A percentile compares a stretch with the other conserved stretches of the same genome.
These are phyloP conservation scores for Sphecodes monilicornis DNA, from an alignment of 2,888 invertebrate species.

Conservation along the genomic window DNA sequence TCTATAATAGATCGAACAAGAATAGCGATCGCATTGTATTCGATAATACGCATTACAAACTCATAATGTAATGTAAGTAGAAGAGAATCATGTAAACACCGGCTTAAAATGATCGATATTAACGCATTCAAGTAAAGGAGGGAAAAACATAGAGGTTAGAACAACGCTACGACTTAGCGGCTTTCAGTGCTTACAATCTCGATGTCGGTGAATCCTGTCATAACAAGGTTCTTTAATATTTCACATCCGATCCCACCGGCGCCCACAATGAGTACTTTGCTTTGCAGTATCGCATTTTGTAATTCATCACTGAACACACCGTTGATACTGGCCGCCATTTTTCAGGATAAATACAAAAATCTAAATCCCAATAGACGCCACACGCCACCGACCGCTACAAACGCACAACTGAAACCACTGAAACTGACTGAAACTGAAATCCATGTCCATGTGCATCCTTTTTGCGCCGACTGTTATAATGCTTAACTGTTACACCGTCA, in stretches of 20 bases:
- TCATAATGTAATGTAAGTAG: neutral
- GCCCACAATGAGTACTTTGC: conserved; percentile 95
- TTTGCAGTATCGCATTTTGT: conserved; percentile 88
- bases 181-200: conserved; percentile 92
- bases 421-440: neutral
- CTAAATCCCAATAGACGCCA: neutral
- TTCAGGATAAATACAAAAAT: conserved; percentile 52
- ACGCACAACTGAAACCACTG: neutral
- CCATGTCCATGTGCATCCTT: neutral
- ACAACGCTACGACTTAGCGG: neutral
- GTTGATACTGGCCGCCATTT: conserved; percentile 89
- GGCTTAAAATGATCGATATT: conserved; percentile 8
- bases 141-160: conserved; percentile 45
- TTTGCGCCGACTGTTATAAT: neutral
- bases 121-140: conserved; percentile 19
- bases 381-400: neutral
- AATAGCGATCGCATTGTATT: neutral
- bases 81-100: neutral
- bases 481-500: neutral
- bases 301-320: conserved; percentile 89
- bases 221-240: conserved; percentile 97
- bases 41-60: neutral
- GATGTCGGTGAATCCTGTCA: conserved; percentile 96
- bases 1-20: neutral
- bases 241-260: conserved; percentile 99